Conservation (phyloP, 2,888 invertebrate species). For the Athalia cordata region DNA sequence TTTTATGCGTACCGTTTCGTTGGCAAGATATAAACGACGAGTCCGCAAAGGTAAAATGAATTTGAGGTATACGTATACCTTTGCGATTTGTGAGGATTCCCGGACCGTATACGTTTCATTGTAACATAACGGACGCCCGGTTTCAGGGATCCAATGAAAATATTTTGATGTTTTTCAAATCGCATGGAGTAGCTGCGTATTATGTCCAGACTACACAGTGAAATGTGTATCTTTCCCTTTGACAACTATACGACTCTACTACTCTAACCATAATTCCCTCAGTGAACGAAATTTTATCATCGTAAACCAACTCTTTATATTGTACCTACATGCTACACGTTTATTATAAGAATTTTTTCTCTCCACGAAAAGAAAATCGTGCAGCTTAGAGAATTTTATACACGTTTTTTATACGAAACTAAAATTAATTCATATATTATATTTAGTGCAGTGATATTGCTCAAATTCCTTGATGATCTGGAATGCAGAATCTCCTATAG, state of each 20-base stretch:
- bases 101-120: constrained; percentile 26
- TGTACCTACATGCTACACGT: too few relatives aligned
- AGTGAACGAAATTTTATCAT: constrained; percentile 17
- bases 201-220: neutral
- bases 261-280: neutral
- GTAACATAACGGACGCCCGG: constrained; percentile 22
- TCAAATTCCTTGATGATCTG: neutral
- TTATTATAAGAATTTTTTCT: too few relatives aligned
- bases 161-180: constrained; percentile 62
- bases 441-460: too few relatives aligned
- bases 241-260: neutral
- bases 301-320: neutral
- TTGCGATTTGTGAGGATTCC: constrained; percentile 27
- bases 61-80: neutral
- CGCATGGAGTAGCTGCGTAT: constrained; percentile 21
- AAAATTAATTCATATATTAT: too few relatives aligned
- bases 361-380: too few relatives aligned
- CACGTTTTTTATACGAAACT: too few relatives aligned
- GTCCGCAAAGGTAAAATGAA: constrained; percentile 23
- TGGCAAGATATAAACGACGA: constrained; percentile 40
- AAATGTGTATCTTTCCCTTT: constrained; percentile 2
- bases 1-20: constrained; percentile 59
- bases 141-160: constrained; percentile 58
- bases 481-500: neutral
- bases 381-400: too few relatives aligned